A percentile compares a stretch with the other conserved stretches of the same genome.
Conservation (phyloP, 2,888 invertebrate genomes). For the Rhagonycha fulva region DNA sequence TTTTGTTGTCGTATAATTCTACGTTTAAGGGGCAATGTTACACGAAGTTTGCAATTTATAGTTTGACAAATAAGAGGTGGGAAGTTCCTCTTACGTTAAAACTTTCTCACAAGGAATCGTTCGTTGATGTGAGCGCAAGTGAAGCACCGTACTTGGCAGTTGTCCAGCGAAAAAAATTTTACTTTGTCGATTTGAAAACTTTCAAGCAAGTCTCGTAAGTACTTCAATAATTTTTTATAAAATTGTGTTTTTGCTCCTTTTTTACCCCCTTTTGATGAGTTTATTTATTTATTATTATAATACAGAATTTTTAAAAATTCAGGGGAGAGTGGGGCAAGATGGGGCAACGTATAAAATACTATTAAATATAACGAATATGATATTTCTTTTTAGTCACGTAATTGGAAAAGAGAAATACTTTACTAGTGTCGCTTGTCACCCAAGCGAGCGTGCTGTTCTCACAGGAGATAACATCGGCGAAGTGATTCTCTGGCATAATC, state of each 20-base stretch:
- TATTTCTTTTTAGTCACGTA: slow-evolving; percentile 28
- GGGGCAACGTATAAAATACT: no score
- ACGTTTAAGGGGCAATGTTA: not conserved
- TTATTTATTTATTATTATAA: no score
- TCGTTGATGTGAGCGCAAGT: slow-evolving; percentile 35
- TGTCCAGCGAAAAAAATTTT: slow-evolving; percentile 34
- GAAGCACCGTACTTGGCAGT: slow-evolving; percentile 40
- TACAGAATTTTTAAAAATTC: no score
- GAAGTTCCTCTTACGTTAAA: not conserved
- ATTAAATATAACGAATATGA: no score
- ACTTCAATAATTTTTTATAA: no score
- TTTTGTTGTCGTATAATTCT: not conserved
- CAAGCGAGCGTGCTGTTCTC: slow-evolving; percentile 65
- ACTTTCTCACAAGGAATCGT: slow-evolving; percentile 17
- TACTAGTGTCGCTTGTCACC: slow-evolving; percentile 71
- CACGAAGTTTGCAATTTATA: not conserved
- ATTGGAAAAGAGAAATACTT: slow-evolving; percentile 46
- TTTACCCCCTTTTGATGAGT: no score
- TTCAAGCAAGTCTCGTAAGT: not conserved
- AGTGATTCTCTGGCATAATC: slow-evolving; percentile 65
- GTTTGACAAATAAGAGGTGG: not conserved
- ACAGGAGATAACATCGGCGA: slow-evolving; percentile 71
- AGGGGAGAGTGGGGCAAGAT: no score
- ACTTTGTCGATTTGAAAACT: slow-evolving; percentile 30
- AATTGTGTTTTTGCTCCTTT: no score